phyloP scores from a whole-genome alignment of 1,140 invertebrate species.

The Lamellibrachia luymesi region DNA sequence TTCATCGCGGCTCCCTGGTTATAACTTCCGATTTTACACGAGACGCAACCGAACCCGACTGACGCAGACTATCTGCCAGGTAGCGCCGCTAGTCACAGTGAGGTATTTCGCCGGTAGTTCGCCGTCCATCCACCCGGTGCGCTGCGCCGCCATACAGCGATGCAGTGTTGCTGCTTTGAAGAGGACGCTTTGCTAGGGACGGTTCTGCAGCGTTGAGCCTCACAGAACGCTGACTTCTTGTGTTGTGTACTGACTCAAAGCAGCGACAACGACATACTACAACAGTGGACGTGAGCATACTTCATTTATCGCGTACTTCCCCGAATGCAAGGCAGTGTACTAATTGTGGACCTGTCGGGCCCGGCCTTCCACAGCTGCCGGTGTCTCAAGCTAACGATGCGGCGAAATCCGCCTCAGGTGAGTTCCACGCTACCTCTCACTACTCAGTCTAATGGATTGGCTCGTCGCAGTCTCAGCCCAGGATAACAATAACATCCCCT shows the following conservation, averaged over 20 bases:
- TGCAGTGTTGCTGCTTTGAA: not conserved
- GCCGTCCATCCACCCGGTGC: too few species aligned
- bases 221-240: not conserved
- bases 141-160: not conserved
- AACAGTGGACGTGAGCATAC: not conserved
- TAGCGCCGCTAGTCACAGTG: not conserved
- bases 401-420: not conserved
- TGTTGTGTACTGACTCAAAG: not conserved
- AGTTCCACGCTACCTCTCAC: not conserved
- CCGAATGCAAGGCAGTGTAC: not conserved
- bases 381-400: not conserved
- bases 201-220: not conserved
- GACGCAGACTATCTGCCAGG: not conserved
- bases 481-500: too few species aligned
- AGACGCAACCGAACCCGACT: not conserved
- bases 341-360: not conserved
- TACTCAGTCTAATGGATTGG: not conserved
- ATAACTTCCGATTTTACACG: not conserved
- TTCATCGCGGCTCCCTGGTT: not conserved
- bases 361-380: not conserved
- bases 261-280: not conserved
- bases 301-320: not conserved
- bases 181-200: not conserved
- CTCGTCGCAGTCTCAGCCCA: too few species aligned
- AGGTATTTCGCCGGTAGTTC: not conserved